A percentile compares a stretch with the other conserved stretches of the same genome.
These are phyloP conservation scores for Montipora sp. DNA, from an alignment of 64 coral and sea anemone genomes.

Conservation along the genomic window DNA sequence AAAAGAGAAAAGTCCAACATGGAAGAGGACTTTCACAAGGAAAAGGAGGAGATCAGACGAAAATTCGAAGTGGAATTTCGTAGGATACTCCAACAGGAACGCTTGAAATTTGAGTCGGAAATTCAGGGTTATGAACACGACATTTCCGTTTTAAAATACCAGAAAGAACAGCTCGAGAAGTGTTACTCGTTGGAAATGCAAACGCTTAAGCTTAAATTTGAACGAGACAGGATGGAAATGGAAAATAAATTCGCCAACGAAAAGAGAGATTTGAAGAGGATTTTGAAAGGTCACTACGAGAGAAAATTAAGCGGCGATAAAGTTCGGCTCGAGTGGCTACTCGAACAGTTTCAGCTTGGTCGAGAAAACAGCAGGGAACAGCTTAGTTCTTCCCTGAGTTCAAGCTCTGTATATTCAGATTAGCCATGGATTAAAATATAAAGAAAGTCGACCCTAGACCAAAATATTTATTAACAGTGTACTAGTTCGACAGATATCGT, in stretches of 20 bases:
- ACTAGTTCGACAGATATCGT: not conserved
- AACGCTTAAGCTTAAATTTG: conserved; percentile 88
- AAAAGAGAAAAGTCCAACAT: conserved; percentile 84
- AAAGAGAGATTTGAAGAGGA: conserved; percentile 86
- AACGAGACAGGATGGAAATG: conserved; percentile 87
- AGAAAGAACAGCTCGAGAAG: conserved; percentile 95
- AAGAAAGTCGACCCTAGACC: not conserved
- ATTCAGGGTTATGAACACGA: conserved; percentile 96
- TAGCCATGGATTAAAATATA: not conserved
- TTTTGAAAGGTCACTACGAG: conserved; percentile 84
- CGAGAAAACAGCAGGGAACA: conserved; percentile 4
- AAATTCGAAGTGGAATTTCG: conserved; percentile 93
- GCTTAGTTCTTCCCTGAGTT: not conserved
- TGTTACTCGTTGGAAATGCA: conserved; percentile 89
- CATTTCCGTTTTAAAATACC: conserved; percentile 93
- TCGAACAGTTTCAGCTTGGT: conserved; percentile 75
- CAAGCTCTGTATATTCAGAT: conserved; percentile 35
- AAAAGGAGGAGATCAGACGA: conserved; percentile 91
- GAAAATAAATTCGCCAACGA: conserved; percentile 89
- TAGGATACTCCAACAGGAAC: conserved; percentile 85
- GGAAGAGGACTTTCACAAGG: conserved; percentile 71
- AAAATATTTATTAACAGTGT: not conserved
- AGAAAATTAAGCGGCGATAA: conserved; percentile 80
- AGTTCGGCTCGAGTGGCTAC: conserved; percentile 85
- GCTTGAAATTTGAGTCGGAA: conserved; percentile 90